These are phyloP conservation scores for Cydia amplana DNA, from an alignment of 1,140 invertebrate genomes.

Conservation along the genomic window DNA sequence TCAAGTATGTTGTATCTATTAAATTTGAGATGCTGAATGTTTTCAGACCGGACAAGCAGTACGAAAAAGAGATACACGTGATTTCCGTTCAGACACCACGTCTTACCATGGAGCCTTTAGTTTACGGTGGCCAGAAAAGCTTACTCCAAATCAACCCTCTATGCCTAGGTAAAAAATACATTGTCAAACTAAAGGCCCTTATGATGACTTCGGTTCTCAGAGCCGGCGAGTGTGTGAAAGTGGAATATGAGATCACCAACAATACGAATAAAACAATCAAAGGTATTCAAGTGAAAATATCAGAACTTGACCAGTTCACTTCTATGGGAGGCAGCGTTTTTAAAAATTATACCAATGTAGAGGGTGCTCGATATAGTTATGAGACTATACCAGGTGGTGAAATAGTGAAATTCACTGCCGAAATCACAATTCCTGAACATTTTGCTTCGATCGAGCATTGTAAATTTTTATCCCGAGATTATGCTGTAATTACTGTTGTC, in stretches of 20 bases:
- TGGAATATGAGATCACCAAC: constrained; percentile 32
- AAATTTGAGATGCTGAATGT: constrained; percentile 25
- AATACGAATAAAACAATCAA: constrained; percentile 27
- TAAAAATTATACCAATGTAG: constrained; percentile 1
- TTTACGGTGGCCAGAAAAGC: constrained; percentile 32
- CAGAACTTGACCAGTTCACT: constrained; percentile 15
- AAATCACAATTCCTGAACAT: constrained; percentile 22
- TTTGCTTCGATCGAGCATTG: constrained; percentile 6
- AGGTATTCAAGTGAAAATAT: constrained; percentile 31
- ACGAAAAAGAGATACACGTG: constrained; percentile 33
- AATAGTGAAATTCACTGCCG: background rate
- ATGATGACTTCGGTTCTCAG: constrained; percentile 28
- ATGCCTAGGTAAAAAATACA: constrained; percentile 4
- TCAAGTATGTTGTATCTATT: constrained; percentile 14
- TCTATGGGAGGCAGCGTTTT: background rate
- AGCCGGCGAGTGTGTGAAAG: constrained; percentile 19
- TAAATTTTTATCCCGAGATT: constrained; percentile 31
- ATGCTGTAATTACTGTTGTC: constrained; percentile 27
- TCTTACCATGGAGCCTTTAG: constrained; percentile 16
- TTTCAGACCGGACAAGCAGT: background rate
- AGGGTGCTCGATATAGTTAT: constrained; percentile 20
- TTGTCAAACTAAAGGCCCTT: constrained; percentile 31
- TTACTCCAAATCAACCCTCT: constrained; percentile 7
- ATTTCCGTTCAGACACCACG: constrained; percentile 16
- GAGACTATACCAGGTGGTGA: constrained; percentile 22